Evolutionary conservation across 2,797 vertebrate species (phyloP).

Genomic region (Vireo griseus): DNA sequence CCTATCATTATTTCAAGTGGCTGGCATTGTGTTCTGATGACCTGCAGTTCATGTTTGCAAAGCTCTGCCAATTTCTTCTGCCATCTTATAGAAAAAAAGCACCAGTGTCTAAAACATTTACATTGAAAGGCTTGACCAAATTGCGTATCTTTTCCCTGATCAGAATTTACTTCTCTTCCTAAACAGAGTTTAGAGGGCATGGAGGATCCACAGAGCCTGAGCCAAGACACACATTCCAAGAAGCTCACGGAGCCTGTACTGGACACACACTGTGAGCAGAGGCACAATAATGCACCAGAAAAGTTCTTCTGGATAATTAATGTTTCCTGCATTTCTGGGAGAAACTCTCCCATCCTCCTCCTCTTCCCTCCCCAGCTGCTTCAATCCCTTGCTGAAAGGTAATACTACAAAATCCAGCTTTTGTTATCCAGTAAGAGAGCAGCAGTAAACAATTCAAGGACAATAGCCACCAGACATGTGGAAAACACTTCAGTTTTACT

Average conservation of each 20-base stretch:
- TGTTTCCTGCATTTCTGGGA: neutral
- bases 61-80: neutral
- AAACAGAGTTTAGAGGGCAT: fast-evolving
- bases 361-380: neutral
- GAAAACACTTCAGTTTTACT: constrained; percentile 8
- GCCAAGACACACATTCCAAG: neutral
- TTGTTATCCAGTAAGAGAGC: constrained; percentile 7
- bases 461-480: constrained; percentile 4
- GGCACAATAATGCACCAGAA: neutral
- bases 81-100: neutral
- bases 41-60: neutral
- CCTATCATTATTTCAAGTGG: neutral
- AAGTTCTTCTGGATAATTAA: neutral
- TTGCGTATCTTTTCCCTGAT: neutral
- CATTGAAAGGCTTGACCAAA: neutral
- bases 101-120: neutral
- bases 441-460: neutral
- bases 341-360: neutral
- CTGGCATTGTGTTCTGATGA: neutral
- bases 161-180: neutral
- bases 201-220: neutral
- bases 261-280: fast-evolving
- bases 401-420: neutral
- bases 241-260: neutral
- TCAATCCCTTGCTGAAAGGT: neutral